A percentile compares a stretch with the other conserved stretches of the same genome.
phyloP scores from a whole-genome alignment of 1,140 invertebrate genomes.

The Drosophila sproati region DNA sequence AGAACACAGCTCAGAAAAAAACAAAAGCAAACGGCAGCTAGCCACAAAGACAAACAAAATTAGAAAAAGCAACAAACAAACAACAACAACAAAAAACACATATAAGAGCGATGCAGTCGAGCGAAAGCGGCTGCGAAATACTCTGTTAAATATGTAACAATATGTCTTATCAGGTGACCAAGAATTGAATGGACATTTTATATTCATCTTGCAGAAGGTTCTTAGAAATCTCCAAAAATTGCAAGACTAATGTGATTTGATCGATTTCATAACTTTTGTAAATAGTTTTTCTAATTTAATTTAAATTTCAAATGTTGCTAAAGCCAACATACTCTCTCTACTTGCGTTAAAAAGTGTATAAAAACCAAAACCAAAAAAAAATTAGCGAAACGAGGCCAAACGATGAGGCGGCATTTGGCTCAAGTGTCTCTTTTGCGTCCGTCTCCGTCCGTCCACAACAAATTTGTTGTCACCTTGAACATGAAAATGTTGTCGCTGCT shows the following conservation, averaged over 20 bases:
- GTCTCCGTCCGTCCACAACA: slow-evolving; percentile 3
- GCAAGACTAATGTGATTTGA: too few relatives aligned
- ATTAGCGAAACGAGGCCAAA: slow-evolving; percentile 62
- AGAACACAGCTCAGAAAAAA: slow-evolving; percentile 9
- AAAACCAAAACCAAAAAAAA: slow-evolving; percentile 24
- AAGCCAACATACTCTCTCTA: too few relatives aligned
- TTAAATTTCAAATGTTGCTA: too few relatives aligned
- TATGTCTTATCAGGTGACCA: too few relatives aligned
- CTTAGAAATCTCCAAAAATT: too few relatives aligned
- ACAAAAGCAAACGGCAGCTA: slow-evolving; percentile 42
- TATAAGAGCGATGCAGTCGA: background rate
- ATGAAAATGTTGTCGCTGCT: slow-evolving; percentile 53
- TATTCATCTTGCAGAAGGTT: too few relatives aligned
- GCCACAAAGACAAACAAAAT: slow-evolving; percentile 34
- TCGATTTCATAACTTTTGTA: too few relatives aligned
- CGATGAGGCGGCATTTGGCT: slow-evolving; percentile 71
- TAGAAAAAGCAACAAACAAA: slow-evolving; percentile 19
- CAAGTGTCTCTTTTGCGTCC: slow-evolving; percentile 39
- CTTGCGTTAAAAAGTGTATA: too few relatives aligned
- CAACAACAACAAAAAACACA: slow-evolving; percentile 19
- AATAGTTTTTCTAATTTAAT: too few relatives aligned
- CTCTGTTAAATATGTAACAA: too few relatives aligned
- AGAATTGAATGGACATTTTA: too few relatives aligned
- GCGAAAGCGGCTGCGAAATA: too few relatives aligned
- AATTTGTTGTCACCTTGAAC: slow-evolving; percentile 69